Conservation (phyloP, 2,797 vertebrate species). For the Petrocephalus sullivani region DNA sequence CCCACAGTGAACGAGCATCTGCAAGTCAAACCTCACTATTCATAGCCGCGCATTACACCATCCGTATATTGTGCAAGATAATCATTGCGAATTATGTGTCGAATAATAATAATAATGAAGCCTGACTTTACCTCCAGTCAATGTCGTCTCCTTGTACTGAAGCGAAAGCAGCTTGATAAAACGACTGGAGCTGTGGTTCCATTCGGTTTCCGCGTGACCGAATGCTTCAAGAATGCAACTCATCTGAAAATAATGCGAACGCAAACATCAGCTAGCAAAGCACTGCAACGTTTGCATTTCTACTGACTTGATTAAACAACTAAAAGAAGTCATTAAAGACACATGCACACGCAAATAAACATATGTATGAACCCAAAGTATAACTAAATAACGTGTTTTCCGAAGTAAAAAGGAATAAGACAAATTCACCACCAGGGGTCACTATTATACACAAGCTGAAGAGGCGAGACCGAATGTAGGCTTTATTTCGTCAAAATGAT, state of each 20-base stretch:
- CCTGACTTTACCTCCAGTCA: slow-evolving; percentile 68
- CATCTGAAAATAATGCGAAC: slow-evolving; percentile 57
- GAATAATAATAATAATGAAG: not conserved
- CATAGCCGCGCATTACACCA: not conserved
- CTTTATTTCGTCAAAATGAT: not conserved
- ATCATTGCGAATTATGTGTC: not conserved
- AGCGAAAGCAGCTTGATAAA: slow-evolving; percentile 82
- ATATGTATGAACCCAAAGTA: not conserved
- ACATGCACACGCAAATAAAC: not conserved
- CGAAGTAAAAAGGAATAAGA: not conserved
- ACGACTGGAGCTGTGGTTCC: slow-evolving; percentile 77
- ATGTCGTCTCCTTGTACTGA: slow-evolving; percentile 76
- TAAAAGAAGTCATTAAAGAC: not conserved
- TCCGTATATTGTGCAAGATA: not conserved
- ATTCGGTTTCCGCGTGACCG: slow-evolving; percentile 80
- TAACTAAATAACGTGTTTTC: not conserved
- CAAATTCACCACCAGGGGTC: not conserved
- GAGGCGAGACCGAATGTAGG: not conserved
- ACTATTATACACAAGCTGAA: not conserved
- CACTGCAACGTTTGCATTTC: not conserved
- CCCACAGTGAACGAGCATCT: not conserved
- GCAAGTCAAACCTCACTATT: not conserved
- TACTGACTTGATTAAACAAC: not conserved
- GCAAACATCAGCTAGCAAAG: not conserved
- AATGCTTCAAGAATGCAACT: slow-evolving; percentile 84